These are phyloP conservation scores for Neodon shergylaensis DNA, from an alignment of 2,113 vertebrate species.

Conservation along the genomic window DNA sequence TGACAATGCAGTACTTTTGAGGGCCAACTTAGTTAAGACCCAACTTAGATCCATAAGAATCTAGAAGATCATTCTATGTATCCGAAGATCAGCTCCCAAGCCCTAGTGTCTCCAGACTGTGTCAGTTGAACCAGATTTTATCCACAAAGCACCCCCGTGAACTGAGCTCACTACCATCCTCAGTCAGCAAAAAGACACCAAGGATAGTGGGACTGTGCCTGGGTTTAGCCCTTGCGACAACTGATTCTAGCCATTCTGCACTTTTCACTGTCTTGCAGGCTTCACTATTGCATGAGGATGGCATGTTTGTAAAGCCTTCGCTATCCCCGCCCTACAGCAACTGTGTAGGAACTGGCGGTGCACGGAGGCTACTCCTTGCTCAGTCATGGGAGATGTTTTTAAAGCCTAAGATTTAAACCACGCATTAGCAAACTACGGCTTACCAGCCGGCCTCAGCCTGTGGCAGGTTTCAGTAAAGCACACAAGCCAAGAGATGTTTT, in stretches of 20 bases:
- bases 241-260: not conserved
- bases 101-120: too few relatives aligned
- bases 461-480: not conserved
- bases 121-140: not conserved
- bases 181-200: not conserved
- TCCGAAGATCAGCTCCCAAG: not conserved
- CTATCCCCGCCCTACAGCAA: not conserved
- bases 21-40: not conserved
- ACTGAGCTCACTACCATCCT: not conserved
- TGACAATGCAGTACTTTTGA: not conserved
- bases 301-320: conserved; percentile 3
- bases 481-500: conserved; percentile 23
- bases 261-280: not conserved
- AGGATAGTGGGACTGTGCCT: not conserved
- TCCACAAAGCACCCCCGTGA: not conserved
- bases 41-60: not conserved
- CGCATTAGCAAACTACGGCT: not conserved
- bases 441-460: not conserved
- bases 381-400: not conserved
- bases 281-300: not conserved
- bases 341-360: not conserved
- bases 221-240: not conserved
- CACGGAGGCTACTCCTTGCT: not conserved
- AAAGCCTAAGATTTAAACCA: not conserved
- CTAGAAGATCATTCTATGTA: not conserved